These are phyloP conservation scores for Morphnarchus princeps DNA, from an alignment of 2,113 vertebrate genomes.

Conservation along the genomic window DNA sequence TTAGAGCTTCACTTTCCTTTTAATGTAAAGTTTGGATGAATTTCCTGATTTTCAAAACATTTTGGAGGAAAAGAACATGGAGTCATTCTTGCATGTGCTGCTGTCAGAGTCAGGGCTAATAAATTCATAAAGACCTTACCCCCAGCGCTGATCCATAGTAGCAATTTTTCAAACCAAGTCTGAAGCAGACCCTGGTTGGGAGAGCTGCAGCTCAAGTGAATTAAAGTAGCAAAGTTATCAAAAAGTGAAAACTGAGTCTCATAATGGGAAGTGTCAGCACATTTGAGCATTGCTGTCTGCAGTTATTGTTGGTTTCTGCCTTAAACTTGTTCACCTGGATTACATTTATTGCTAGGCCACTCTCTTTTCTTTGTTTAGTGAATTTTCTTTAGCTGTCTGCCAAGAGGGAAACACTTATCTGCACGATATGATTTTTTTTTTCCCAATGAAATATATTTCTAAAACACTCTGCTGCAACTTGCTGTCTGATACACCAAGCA, in stretches of 20 bases:
- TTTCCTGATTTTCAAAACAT: neutral
- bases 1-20: neutral
- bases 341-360: conserved; percentile 5
- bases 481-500: neutral
- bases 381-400: conserved; percentile 18
- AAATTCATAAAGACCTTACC: neutral
- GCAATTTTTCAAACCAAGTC: neutral
- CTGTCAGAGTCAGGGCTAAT: neutral
- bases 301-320: conserved; percentile 2
- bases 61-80: neutral
- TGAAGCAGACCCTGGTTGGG: neutral
- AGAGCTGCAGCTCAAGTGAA: neutral
- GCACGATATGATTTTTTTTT: neutral
- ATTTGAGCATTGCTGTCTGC: neutral
- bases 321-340: conserved; percentile 3
- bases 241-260: conserved; percentile 5
- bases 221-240: conserved; percentile 38
- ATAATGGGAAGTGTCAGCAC: conserved; percentile 15
- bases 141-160: neutral
- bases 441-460: conserved; percentile 6
- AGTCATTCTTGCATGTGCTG: neutral
- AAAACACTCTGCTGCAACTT: neutral
- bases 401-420: neutral
- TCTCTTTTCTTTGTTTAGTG: neutral
- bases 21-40: neutral